phyloP scores from a whole-genome alignment of 2,888 invertebrate genomes.

The Megamerina dolium region DNA sequence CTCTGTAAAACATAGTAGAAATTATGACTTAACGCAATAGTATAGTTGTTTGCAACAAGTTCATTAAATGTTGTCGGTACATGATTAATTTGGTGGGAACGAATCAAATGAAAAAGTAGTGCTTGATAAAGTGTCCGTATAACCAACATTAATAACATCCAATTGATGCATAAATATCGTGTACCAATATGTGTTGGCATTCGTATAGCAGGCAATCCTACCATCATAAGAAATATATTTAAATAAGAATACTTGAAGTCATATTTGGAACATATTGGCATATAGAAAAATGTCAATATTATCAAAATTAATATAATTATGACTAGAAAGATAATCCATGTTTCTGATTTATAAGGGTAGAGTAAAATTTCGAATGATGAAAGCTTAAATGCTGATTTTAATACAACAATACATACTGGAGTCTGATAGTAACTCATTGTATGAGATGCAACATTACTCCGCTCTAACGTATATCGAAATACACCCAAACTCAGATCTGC shows the following conservation, averaged over 20 bases:
- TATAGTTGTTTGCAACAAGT: slow-evolving; percentile 5
- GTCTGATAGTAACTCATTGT: slow-evolving; percentile 1
- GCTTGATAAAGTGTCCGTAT: slow-evolving; percentile 10
- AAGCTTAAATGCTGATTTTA: background rate
- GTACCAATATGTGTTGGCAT: background rate
- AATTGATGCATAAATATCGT: background rate
- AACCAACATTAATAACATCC: slow-evolving; percentile 9
- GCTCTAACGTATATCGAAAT: background rate
- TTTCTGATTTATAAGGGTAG: background rate
- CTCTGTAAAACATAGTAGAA: no score
- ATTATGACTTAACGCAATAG: no score
- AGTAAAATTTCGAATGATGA: background rate
- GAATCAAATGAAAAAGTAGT: slow-evolving; percentile 8
- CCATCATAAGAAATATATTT: background rate
- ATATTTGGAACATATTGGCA: no score
- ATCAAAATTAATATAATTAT: background rate
- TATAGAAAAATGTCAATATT: no score
- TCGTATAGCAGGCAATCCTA: background rate
- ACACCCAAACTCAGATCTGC: background rate
- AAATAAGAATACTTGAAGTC: background rate
- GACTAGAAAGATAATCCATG: background rate
- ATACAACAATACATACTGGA: background rate
- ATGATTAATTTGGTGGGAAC: background rate
- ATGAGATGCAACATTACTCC: background rate
- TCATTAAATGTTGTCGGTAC: slow-evolving; percentile 3